Percentiles rank a stretch among this genome's conserved stretches.
phyloP scores from a whole-genome alignment of 2,113 vertebrate species.

The Nyctereutes procyonoides region DNA sequence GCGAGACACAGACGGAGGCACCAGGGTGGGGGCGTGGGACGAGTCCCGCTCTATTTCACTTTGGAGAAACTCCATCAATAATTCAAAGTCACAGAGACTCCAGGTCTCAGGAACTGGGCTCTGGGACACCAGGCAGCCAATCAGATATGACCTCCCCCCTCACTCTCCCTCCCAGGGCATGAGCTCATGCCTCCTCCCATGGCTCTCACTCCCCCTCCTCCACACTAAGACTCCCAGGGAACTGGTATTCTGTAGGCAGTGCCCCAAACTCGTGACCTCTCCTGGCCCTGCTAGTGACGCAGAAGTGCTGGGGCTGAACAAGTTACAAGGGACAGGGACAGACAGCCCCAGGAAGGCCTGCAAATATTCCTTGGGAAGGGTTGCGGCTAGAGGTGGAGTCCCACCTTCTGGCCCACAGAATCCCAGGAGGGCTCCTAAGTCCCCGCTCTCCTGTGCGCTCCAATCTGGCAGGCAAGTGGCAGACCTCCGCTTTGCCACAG shows the following conservation, averaged over 20 bases:
- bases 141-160: not conserved
- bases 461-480: not conserved
- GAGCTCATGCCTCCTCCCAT: slow-evolving; percentile 54
- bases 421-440: not conserved
- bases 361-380: not conserved
- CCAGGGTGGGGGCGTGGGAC: not conserved
- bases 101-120: slow-evolving; percentile 62
- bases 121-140: slow-evolving; percentile 53
- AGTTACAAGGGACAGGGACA: slow-evolving; percentile 19
- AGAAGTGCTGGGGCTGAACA: slow-evolving; percentile 27
- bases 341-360: not conserved
- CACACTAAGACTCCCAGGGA: not conserved
- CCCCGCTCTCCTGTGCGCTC: not conserved
- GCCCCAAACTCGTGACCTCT: slow-evolving; percentile 48
- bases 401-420: not conserved
- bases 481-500: not conserved
- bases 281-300: slow-evolving; percentile 29
- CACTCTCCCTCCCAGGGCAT: not conserved
- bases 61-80: slow-evolving; percentile 78
- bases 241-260: slow-evolving; percentile 67
- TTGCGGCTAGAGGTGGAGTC: not conserved
- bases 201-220: not conserved
- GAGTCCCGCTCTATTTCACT: slow-evolving; percentile 66
- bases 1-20: not conserved
- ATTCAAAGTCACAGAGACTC: slow-evolving; percentile 78